Percentiles rank a stretch among this genome's conserved stretches.
These are phyloP conservation scores for Sminthurides bifidus DNA, from an alignment of 1,140 invertebrate species.

Conservation along the genomic window DNA sequence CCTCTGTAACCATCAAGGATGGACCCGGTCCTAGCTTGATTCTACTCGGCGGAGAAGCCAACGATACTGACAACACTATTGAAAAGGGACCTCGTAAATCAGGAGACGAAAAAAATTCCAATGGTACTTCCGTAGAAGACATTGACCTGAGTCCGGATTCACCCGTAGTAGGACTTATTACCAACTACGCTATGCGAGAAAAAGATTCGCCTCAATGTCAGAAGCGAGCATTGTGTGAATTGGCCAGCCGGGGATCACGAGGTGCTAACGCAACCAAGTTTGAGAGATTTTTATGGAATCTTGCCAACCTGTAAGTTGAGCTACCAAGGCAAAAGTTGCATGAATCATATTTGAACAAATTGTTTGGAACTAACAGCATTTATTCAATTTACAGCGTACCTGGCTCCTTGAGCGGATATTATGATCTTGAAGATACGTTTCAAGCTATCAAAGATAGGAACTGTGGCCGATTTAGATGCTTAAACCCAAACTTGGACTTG, in stretches of 20 bases:
- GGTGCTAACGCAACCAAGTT: slow-evolving; percentile 27
- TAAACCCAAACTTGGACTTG: slow-evolving; percentile 26
- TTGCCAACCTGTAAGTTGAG: slow-evolving; percentile 26
- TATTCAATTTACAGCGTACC: slow-evolving; percentile 18
- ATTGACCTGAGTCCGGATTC: slow-evolving; percentile 23
- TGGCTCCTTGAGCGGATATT: slow-evolving; percentile 19
- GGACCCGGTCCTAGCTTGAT: not conserved
- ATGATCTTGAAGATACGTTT: slow-evolving; percentile 29
- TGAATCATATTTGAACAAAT: not conserved
- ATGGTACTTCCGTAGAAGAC: not conserved
- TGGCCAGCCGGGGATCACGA: slow-evolving; percentile 20
- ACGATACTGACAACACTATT: not conserved
- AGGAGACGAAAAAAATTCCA: no score
- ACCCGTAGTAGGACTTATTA: slow-evolving; percentile 25
- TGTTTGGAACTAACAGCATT: not conserved
- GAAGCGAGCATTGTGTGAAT: slow-evolving; percentile 27
- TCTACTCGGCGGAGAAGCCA: not conserved
- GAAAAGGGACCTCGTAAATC: no score
- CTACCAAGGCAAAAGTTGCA: not conserved
- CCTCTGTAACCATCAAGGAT: no score
- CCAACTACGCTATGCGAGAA: slow-evolving; percentile 18
- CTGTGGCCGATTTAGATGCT: slow-evolving; percentile 18
- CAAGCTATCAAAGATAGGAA: slow-evolving; percentile 14
- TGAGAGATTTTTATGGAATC: slow-evolving; percentile 28
- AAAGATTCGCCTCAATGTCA: slow-evolving; percentile 25